Evolutionary conservation across 2,113 vertebrate genomes (phyloP).

Genomic region (Miniopterus natalensis): DNA sequence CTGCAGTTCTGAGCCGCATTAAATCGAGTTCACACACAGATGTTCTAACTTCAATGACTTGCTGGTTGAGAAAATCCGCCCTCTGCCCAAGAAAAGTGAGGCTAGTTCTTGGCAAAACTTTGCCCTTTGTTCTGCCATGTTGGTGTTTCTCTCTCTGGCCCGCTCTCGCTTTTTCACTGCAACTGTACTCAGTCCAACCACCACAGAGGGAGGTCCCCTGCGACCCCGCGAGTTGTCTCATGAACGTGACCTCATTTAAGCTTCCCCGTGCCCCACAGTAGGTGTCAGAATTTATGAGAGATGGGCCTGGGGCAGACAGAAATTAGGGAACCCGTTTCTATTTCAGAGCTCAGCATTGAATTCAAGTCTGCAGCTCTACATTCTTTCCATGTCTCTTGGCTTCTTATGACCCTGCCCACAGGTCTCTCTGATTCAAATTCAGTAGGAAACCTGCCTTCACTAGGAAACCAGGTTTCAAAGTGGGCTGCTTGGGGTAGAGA

Average conservation of each 20-base stretch:
- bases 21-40: background rate
- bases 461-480: background rate
- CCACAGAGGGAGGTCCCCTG: background rate
- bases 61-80: background rate
- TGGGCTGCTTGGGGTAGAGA: background rate
- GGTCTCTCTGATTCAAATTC: background rate
- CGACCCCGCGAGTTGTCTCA: background rate
- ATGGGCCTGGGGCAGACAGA: background rate
- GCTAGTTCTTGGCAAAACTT: background rate
- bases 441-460: background rate
- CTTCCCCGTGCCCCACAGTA: fast-evolving
- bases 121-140: background rate
- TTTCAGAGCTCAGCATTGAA: background rate
- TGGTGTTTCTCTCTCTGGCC: background rate
- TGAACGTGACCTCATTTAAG: background rate
- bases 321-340: background rate
- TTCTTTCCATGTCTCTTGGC: background rate
- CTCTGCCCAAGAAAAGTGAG: background rate
- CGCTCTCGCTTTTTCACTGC: background rate
- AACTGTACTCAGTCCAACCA: background rate
- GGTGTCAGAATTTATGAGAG: background rate
- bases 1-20: background rate
- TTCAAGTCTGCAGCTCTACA: background rate
- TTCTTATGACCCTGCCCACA: background rate
- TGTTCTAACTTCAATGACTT: constrained; percentile 3